Conservation (phyloP, 2,113 vertebrate genomes). For the Sylvietta virens region DNA sequence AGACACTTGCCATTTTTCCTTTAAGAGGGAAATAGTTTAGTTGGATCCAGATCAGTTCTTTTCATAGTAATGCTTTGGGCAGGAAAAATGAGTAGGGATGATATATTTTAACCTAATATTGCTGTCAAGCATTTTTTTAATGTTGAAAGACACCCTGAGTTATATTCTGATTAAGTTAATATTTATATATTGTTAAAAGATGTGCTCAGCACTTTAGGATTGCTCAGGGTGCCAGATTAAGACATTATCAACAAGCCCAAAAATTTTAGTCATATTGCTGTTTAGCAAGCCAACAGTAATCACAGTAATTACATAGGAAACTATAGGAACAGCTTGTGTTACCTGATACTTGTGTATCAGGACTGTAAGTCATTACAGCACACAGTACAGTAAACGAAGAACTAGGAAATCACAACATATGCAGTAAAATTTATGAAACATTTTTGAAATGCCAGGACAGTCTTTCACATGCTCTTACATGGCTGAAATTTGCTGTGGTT, state of each 20-base stretch:
- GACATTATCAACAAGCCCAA: not conserved
- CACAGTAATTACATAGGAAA: not conserved
- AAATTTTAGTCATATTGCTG: not conserved
- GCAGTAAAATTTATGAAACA: not conserved
- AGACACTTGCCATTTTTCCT: fast-evolving
- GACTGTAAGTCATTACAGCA: not conserved
- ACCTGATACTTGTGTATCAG: not conserved
- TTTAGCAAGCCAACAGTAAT: not conserved
- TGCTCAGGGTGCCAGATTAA: not conserved
- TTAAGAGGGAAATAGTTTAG: not conserved
- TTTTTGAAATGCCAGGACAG: not conserved
- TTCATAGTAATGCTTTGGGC: not conserved
- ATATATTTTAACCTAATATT: not conserved
- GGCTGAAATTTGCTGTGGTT: conserved; percentile 2
- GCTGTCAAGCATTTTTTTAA: not conserved
- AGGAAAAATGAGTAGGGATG: not conserved
- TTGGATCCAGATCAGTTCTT: not conserved
- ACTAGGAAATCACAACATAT: not conserved
- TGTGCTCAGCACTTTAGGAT: not conserved
- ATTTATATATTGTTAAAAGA: not conserved
- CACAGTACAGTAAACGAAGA: not conserved
- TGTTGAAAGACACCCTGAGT: not conserved
- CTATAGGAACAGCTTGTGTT: not conserved
- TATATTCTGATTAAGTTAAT: not conserved
- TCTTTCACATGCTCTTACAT: not conserved